Evolutionary conservation across 1,140 invertebrate species (phyloP), one percentile per base, ranked within the genome.

Genomic region (Trichomalopsis sarcophagae): DNA sequence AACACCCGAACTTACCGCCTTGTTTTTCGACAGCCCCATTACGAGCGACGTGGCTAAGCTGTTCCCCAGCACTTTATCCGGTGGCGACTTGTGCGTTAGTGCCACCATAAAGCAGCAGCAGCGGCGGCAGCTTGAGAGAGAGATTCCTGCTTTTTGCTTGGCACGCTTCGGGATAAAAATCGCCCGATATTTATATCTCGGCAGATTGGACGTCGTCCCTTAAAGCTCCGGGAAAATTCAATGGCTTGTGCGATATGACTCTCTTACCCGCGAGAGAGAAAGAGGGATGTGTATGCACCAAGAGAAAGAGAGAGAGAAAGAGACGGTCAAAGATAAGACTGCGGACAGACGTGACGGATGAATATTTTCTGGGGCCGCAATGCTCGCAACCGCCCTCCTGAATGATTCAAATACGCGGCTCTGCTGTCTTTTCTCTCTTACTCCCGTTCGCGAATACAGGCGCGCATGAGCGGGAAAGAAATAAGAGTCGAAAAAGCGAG

Each of bases 11-110:
- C 73, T 82, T 75, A 76, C 55, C 81, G 50, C 81, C 62, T 76
- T 82, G 81, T 82, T 82, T 82, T 76, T 82, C 71, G 81, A 68
- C 81, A 82, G 73, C 81, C 40, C 40, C 81, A 82, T 82, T 82
- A 82, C 44, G 23, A 36, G 68, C 79, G 27, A 62, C 47, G 55
- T 62, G 66, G 40, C 68, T 81, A 73, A 82, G 71, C 81, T 75
- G 81, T 33, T 73, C 69, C 71, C 47, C 27, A 82, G 68, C 71
- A 62, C 81, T 74, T 82, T 82, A 82, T 82, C 71, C 71, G 23
- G 23, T 47, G 23, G 23, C 55, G 55, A 62, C 55, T 62, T n/a
- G 55, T n/a, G 55, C 55, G 55, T 21, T 62, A 62, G 55, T 62
- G 55, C 55, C 55, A 62, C 55, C 55, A 62, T 62, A 62, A 62